Evolutionary conservation across 2,888 invertebrate species (phyloP), one percentile per base, ranked within the genome.

Genomic region (Xiphydria camelus): DNA sequence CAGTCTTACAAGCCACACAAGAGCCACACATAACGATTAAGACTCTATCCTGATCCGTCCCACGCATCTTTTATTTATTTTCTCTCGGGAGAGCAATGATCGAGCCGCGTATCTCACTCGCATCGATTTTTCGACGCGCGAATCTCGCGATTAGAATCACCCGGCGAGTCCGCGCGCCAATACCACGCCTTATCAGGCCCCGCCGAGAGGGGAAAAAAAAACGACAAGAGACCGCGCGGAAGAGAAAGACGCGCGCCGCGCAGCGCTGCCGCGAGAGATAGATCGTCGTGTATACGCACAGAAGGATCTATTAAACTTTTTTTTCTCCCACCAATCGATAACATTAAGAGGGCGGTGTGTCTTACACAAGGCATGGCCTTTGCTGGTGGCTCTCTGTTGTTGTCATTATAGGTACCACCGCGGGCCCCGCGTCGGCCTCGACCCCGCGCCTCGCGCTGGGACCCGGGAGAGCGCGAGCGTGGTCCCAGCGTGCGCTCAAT

Each of bases 331-430:
- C 40, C 45, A 53, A 57, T 55, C 61, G 64, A 64, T 62, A 62
- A 59, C 57, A 62, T 64, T 62, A 53, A 66, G 55, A 60, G 58
- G 62, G 66, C 61, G 63, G 59, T 51, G 44, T 58, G 51, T 55
- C 55, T 56, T 51, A 46, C 43, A 48, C 41, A 36, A 42, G 31
- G 45, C 47, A 37, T 19, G 38, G 42, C 31, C 47, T 41, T 39
- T 38, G 41, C 48, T 45, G 44, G 52, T 53, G 49, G 46, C 45
- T n/a, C n/a, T n/a, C n/a, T 44, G 52, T 29, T 52, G 48, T 56
- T 56, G 56, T 56, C 52, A 53, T 56, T 49, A 56, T 52, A 60
- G 61, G 56, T 61, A 57, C 51, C 44, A 49, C 39, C 48, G 45
- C 41, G 46, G 32, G 43, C 25, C 38, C 45, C 12, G 4, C 17